Evolutionary conservation across 2,113 vertebrate genomes (phyloP).

Genomic region (Chaetodon auriga): DNA sequence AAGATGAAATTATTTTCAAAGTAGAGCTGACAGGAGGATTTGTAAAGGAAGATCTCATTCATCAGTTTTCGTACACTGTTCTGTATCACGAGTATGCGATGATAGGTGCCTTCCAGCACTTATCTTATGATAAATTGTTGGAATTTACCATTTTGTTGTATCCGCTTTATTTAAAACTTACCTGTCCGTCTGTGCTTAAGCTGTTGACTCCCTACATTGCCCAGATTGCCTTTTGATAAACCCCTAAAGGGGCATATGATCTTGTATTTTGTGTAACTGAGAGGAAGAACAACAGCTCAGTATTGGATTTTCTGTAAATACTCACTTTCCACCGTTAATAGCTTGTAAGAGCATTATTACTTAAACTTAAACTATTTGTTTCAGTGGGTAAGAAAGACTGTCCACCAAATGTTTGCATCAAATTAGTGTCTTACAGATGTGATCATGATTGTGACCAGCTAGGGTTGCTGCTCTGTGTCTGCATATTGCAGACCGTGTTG

Average conservation of each 20-base stretch:
- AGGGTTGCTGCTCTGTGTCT: neutral
- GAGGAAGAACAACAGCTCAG: neutral
- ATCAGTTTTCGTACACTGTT: neutral
- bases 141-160: neutral
- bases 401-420: neutral
- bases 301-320: neutral
- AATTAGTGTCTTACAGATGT: neutral
- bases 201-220: neutral
- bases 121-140: slow-evolving; percentile 6
- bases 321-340: neutral
- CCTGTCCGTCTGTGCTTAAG: neutral
- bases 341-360: neutral
- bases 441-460: neutral
- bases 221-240: neutral
- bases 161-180: neutral
- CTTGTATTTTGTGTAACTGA: slow-evolving; percentile 3
- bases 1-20: neutral
- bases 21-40: neutral
- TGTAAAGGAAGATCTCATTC: neutral
- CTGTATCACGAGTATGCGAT: neutral
- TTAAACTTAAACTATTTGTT: neutral
- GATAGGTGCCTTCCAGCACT: neutral
- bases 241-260: neutral
- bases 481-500: neutral
- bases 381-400: neutral